phyloP scores from a whole-genome alignment of 2,888 invertebrate species.

The Stenodera caucasica region DNA sequence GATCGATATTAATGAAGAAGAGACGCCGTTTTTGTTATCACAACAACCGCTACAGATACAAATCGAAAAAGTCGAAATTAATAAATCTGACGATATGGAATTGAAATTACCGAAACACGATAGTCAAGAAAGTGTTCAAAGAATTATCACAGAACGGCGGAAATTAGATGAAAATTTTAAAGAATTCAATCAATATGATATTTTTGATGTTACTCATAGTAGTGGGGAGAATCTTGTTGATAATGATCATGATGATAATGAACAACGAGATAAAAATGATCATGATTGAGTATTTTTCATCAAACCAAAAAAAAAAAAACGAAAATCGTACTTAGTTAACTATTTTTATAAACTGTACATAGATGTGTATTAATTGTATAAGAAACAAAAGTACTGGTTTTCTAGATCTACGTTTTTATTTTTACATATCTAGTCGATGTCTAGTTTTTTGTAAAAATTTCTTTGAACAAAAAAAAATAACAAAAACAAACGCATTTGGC shows the following conservation, averaged over 20 bases:
- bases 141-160: slow-evolving; percentile 64
- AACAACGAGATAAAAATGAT: slow-evolving; percentile 28
- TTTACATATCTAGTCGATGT: slow-evolving; percentile 38
- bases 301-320: slow-evolving; percentile 17
- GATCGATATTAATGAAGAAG: slow-evolving; percentile 58
- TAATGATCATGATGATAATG: slow-evolving; percentile 14
- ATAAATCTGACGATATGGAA: slow-evolving; percentile 23
- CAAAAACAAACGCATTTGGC: too few species aligned
- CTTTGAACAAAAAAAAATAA: slow-evolving; percentile 10
- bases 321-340: slow-evolving; percentile 25
- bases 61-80: slow-evolving; percentile 15
- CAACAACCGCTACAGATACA: slow-evolving; percentile 1
- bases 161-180: slow-evolving; percentile 59
- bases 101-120: slow-evolving; percentile 47
- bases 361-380: slow-evolving; percentile 26
- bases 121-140: slow-evolving; percentile 61
- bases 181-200: slow-evolving; percentile 50
- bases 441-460: slow-evolving; percentile 38
- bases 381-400: slow-evolving; percentile 24
- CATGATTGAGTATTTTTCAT: slow-evolving; percentile 24
- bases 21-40: slow-evolving; percentile 55
- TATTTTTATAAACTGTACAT: slow-evolving; percentile 37
- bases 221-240: slow-evolving; percentile 44
- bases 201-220: slow-evolving; percentile 49
- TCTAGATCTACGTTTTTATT: slow-evolving; percentile 34